phyloP scores from a whole-genome alignment of 2,888 invertebrate species.

The Creontiades dilutus region DNA sequence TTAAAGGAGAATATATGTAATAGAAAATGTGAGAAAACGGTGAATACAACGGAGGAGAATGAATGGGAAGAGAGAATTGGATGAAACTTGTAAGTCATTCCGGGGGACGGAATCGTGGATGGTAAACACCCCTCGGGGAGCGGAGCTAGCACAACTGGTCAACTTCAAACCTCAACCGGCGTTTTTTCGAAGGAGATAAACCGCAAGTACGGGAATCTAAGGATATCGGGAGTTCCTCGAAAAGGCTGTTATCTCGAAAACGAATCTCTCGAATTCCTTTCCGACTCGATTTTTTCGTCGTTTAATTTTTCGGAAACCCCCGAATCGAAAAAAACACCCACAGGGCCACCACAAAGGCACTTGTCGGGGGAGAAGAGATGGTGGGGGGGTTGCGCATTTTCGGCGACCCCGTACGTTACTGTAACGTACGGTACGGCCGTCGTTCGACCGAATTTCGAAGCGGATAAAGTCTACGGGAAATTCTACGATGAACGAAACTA shows the following conservation, averaged over 20 bases:
- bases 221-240: no score
- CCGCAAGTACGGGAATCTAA: background rate
- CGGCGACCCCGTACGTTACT: background rate
- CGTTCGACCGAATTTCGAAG: constrained; percentile 6
- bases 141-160: background rate
- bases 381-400: constrained; percentile 51
- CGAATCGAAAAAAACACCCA: background rate
- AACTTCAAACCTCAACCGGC: constrained; percentile 23
- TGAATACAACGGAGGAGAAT: background rate
- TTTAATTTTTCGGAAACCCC: background rate
- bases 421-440: background rate
- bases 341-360: constrained; percentile 17
- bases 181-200: background rate
- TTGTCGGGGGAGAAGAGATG: constrained; percentile 5
- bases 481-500: background rate
- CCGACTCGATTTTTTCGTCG: background rate
- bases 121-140: constrained; percentile 49
- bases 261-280: background rate
- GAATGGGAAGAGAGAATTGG: no score
- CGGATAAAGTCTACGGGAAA: background rate
- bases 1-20: background rate
- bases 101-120: background rate
- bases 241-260: no score
- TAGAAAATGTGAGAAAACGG: background rate
- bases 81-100: background rate